phyloP scores from a whole-genome alignment of 2,113 vertebrate genomes.

The Emberiza fucata region DNA sequence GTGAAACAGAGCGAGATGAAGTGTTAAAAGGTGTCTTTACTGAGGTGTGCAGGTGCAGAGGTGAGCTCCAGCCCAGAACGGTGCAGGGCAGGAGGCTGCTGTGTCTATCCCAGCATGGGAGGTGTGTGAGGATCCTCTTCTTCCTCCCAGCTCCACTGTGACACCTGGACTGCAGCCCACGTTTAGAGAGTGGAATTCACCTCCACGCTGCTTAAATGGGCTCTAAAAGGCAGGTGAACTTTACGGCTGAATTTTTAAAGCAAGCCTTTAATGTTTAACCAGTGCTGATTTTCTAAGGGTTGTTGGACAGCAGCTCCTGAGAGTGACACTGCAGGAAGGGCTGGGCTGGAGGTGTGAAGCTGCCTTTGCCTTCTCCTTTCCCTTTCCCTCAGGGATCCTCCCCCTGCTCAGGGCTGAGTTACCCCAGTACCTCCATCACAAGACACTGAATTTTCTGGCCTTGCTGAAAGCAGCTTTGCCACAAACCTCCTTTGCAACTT shows the following conservation, averaged over 20 bases:
- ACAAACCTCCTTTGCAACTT: background rate
- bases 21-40: background rate
- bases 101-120: rapidly evolving
- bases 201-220: background rate
- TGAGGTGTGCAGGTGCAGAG: background rate
- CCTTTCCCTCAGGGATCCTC: background rate
- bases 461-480: background rate
- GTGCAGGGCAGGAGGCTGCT: background rate
- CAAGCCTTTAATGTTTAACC: conserved; percentile 25
- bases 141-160: background rate
- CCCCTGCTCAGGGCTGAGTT: background rate
- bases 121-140: background rate
- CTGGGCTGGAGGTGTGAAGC: background rate
- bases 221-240: background rate
- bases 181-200: background rate
- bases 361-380: background rate
- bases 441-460: background rate
- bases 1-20: background rate
- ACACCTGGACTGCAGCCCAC: background rate
- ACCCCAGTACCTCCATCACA: background rate
- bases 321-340: background rate
- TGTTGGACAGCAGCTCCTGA: background rate
- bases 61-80: background rate
- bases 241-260: conserved; percentile 48
- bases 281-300: background rate